Base-by-base conservation (phyloP, 2,888 invertebrate genomes). In the Heliconius ismenius region DNA sequence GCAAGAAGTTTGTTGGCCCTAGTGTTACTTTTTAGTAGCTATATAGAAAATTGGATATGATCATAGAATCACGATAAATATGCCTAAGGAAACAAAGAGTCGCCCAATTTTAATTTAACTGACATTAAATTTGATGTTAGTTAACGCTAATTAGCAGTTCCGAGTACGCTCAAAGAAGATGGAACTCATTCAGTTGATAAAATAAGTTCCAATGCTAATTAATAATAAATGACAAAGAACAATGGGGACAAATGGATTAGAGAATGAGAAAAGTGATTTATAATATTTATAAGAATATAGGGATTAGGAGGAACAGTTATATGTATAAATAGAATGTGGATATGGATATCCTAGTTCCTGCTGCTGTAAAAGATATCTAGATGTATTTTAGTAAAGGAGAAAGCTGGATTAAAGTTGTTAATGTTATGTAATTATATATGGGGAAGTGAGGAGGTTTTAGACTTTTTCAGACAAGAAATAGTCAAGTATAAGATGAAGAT, bases 1-100 rank as follows among this genome's bases (percentile, higher is more conserved):
- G n/a, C 39, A 39, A 39, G 21, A 24, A 65, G 24, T 65, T 65
- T 21, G n/a, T 39, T 65, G 39, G 65, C 65, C 65, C 65, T 65
- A 39, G 65, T 39, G 4, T 65, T 65, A 64, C 21, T 32, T 28
- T 63, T 32, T 18, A 64, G 28, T 64, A 64, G 32, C 63, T 32
- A 32, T 32, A 21, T 32, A 32, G 13, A 21, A 63, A 63, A 28
- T 21, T 28, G 18, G 15, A 63, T 13, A 63, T 6, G 9, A 64
- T 32, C 39, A 39, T 21, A 21, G 21, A 21, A 64, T 32, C 21
- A 39, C 10, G 39, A 39, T 39, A 15, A 9, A 24, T 26, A 26
- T 13, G 24, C 11, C 26, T 62, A 13, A 13, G 6, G 6, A 18
- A 24, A 62, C 62, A 3, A 15, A 26, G 62, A 62, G 2, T 13